phyloP scores from a whole-genome alignment of 2,797 vertebrate genomes.

The Aulostomus chinensis region DNA sequence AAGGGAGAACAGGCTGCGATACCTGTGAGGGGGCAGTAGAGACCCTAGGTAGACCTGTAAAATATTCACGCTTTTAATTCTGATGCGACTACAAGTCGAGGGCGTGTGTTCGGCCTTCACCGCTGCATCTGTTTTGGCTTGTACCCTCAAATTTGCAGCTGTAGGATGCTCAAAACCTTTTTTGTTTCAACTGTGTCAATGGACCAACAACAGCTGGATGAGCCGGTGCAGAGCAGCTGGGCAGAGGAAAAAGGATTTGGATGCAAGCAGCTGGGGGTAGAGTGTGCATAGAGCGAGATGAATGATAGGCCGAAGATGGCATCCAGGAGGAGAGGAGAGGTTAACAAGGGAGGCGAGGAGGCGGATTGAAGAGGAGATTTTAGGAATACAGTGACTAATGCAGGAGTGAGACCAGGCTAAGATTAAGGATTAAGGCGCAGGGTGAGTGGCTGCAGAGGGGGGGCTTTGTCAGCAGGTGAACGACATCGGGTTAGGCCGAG shows the following conservation, averaged over 20 bases:
- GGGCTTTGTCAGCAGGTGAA: slow-evolving; percentile 64
- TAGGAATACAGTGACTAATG: slow-evolving; percentile 37
- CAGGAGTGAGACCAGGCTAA: slow-evolving; percentile 39
- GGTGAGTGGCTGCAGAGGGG: slow-evolving; percentile 28
- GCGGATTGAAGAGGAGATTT: slow-evolving; percentile 40
- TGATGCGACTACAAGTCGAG: too few relatives aligned
- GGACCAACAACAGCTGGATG: slow-evolving; percentile 72
- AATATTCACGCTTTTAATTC: too few relatives aligned
- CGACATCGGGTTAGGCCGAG: slow-evolving; percentile 51
- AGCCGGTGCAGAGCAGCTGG: slow-evolving; percentile 67
- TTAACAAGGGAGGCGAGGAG: slow-evolving; percentile 49
- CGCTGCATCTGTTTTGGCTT: slow-evolving; percentile 55
- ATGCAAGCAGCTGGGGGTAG: slow-evolving; percentile 55
- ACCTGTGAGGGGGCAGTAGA: slow-evolving; percentile 24
- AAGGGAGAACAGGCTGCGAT: slow-evolving; percentile 35
- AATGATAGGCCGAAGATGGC: slow-evolving; percentile 53
- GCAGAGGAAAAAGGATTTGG: slow-evolving; percentile 66
- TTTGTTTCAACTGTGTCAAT: slow-evolving; percentile 77
- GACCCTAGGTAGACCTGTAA: slow-evolving; percentile 25
- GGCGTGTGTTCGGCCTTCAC: too few relatives aligned
- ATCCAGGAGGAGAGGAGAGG: slow-evolving; percentile 43
- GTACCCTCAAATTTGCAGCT: slow-evolving; percentile 56
- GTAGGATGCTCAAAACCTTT: slow-evolving; percentile 64
- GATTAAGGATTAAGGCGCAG: slow-evolving; percentile 63
- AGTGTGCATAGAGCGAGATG: slow-evolving; percentile 42